Evolutionary conservation across 1,140 invertebrate genomes (phyloP), one percentile per base, ranked within the genome.

Genomic region (Daktulosphaira vitifoliae): DNA sequence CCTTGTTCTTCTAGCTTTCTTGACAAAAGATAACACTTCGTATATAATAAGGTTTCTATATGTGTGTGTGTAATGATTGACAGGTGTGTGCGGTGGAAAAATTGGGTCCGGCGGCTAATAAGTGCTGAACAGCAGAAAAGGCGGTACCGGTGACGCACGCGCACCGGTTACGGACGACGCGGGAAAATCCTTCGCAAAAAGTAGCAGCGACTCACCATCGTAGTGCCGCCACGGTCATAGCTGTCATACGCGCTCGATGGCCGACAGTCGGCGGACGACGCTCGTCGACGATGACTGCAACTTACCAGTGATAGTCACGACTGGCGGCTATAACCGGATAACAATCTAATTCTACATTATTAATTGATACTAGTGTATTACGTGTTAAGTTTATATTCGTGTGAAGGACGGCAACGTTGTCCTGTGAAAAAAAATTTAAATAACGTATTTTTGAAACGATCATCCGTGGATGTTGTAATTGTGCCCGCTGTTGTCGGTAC

Each of bases 41-140:
- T 37, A 16, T n/a, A 4, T n/a, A n/a, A 44, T 7, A 11, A 20
- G 25, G 37, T 2, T 22, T 18, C 23, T 29, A 39, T 23, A 4
- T n/a, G n/a, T 11, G n/a, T 15, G 54, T 59, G 54, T 20, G 42
- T 33, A 48, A 62, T 62, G 56, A 62, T 62, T 62, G 56, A 62
- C 56, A 48, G 56, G 56, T n/a, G n/a, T n/a, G n/a, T n/a, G n/a
- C n/a, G n/a, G n/a, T 39, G 56, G 56, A 62, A 62, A 62, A 48
- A 44, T 48, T 23, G 42, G 42, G 38, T 26, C 23, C 13, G 37
- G 23, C 16, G 42, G 56, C 56, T 15, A 11, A 11, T 11, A 33
- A 37, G 38, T 54, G 52, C 52, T 54, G 52, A 54, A 29, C 33
- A 25, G n/a, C 39, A 46, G 56, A 62, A 62, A 62, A 62, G 56